A percentile compares a stretch with the other conserved stretches of the same genome.
Conservation (phyloP, 2,888 invertebrate genomes). For the Erynnis tages region DNA sequence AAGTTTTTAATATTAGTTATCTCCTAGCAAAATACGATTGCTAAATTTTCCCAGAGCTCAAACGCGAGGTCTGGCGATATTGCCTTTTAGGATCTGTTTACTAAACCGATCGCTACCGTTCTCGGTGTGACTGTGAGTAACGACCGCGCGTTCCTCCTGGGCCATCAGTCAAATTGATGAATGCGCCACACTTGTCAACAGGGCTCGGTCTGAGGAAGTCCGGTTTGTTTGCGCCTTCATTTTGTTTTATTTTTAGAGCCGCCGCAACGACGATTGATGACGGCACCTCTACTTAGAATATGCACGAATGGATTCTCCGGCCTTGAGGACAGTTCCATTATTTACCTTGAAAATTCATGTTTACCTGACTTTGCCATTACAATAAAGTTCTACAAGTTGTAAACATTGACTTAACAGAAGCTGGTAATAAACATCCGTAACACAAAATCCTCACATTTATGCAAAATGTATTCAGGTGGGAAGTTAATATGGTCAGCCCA, state of each 20-base stretch:
- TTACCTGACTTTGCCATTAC: background rate
- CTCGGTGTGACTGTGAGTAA: slow-evolving; percentile 20
- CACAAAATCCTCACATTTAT: slow-evolving; percentile 1
- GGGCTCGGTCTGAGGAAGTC: slow-evolving; percentile 20
- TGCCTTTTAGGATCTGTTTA: slow-evolving; percentile 7
- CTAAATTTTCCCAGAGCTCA: background rate
- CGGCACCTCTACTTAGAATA: too few relatives aligned
- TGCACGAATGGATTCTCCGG: too few relatives aligned
- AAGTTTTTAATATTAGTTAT: background rate
- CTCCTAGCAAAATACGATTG: too few relatives aligned
- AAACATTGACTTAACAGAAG: background rate
- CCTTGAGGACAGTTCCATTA: too few relatives aligned
- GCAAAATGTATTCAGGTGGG: background rate
- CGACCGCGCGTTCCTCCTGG: slow-evolving; percentile 13
- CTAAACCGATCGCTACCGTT: slow-evolving; percentile 11
- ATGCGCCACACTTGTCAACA: slow-evolving; percentile 11
- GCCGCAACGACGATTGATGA: too few relatives aligned
- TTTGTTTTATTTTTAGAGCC: slow-evolving; percentile 16
- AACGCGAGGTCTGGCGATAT: background rate
- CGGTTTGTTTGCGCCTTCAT: background rate
- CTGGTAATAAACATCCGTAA: background rate
- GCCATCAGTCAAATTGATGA: slow-evolving; percentile 27
- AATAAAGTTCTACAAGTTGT: background rate
- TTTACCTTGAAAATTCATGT: background rate
- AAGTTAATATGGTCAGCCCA: background rate